Evolutionary conservation across 2,888 invertebrate genomes (phyloP).

Genomic region (Leucophenga maculata): DNA sequence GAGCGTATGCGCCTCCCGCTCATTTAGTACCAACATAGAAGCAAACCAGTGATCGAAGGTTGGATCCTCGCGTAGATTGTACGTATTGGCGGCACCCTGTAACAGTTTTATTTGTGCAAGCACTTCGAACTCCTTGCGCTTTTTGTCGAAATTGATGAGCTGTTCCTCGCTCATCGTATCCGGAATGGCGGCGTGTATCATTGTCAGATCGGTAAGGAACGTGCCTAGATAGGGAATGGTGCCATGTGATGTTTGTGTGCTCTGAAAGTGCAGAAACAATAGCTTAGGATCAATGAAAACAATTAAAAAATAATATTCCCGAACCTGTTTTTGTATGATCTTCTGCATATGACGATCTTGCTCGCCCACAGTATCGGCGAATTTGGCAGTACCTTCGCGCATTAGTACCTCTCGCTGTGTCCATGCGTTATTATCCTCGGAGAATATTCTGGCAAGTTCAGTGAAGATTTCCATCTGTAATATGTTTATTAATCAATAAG

Average conservation of each 20-base stretch:
- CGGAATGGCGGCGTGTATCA: conserved; percentile 97
- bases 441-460: conserved; percentile 96
- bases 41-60: conserved; percentile 97
- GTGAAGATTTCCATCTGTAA: conserved; percentile 86
- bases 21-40: conserved; percentile 90
- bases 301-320: neutral
- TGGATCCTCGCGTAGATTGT: conserved; percentile 87
- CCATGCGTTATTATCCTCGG: conserved; percentile 97
- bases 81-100: conserved; percentile 96
- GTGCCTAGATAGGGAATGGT: conserved; percentile 98
- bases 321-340: conserved; percentile 82
- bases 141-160: conserved; percentile 97
- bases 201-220: conserved; percentile 97
- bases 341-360: conserved; percentile 91
- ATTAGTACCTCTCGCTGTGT: conserved; percentile 93
- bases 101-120: conserved; percentile 95
- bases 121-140: conserved; percentile 98
- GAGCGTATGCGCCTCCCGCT: conserved; percentile 90
- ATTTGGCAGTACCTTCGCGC: conserved; percentile 98
- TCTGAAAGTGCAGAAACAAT: conserved; percentile 61
- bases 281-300: neutral
- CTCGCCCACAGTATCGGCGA: conserved; percentile 91
- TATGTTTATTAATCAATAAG: neutral
- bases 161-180: conserved; percentile 82
- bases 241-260: conserved; percentile 86